Conservation (phyloP, 2,113 vertebrate genomes). For the Vimba vimba region DNA sequence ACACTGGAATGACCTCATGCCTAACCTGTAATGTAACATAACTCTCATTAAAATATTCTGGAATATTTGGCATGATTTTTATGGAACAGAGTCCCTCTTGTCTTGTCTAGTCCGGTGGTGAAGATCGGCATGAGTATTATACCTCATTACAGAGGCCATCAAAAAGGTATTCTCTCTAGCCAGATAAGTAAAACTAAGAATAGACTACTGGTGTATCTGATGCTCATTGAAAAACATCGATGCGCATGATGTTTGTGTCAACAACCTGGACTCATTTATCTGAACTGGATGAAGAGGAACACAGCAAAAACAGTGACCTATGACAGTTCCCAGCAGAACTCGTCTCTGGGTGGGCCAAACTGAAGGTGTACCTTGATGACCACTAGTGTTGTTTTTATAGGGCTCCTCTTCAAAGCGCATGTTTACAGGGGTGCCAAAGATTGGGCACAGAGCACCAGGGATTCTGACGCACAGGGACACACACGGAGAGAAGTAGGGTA, state of each 20-base stretch:
- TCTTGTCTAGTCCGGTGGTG: not conserved
- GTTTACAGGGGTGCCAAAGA: slow-evolving; percentile 70
- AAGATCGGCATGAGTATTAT: not conserved
- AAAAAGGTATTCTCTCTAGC: not conserved
- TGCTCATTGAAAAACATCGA: not conserved
- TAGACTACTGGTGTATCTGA: not conserved
- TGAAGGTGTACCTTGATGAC: slow-evolving; percentile 65
- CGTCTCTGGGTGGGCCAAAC: slow-evolving; percentile 73
- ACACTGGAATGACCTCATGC: slow-evolving; percentile 45
- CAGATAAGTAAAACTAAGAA: not conserved
- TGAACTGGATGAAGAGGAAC: not conserved
- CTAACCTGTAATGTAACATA: slow-evolving; percentile 60
- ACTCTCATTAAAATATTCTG: slow-evolving; percentile 56
- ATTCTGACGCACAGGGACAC: slow-evolving; percentile 43
- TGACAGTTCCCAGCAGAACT: slow-evolving; percentile 19
- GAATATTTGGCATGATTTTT: slow-evolving; percentile 39
- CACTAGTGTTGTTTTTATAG: slow-evolving; percentile 67
- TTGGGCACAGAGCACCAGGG: slow-evolving; percentile 66
- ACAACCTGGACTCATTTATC: slow-evolving; percentile 9
- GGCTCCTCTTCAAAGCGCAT: slow-evolving; percentile 76
- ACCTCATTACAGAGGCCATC: not conserved
- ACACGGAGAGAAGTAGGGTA: not conserved
- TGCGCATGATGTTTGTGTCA: slow-evolving; percentile 4
- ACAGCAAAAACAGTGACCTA: not conserved
- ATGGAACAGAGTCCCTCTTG: not conserved